Evolutionary conservation across 2,797 vertebrate species (phyloP), one percentile per base, ranked within the genome.

Genomic region (Hippocampus kuda): DNA sequence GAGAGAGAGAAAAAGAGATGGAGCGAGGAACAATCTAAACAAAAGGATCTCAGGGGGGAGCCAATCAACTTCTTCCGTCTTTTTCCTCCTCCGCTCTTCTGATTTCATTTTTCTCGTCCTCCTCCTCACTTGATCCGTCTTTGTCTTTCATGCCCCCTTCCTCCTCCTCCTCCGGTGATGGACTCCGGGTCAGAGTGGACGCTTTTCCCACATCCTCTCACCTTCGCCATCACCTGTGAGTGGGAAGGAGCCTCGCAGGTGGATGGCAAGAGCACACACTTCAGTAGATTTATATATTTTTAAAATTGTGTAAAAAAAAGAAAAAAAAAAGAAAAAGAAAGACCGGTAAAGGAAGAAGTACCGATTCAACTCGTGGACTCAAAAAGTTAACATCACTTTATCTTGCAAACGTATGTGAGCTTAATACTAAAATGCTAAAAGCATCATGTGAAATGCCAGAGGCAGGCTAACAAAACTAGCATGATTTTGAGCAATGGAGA

Each of bases 11-110:
- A 79, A 81, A 79, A 84, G 78, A 80, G 85, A 83, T 72, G 84
- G 86, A 85, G 84, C 69, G 76, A 77, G 78, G 85, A 85, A 79
- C 81, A 88, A 88, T 87, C 86, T 84, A 90, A 89, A 90, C 88
- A 90, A 87, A 83, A 79, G 85, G 72, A 83, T 88, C 88, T 88
- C 86, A 69, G 42, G 86, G 80, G 86, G 75, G 81, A 82, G 65
- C 76, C 85, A 87, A 87, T 89, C 88, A 88, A 80, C 84, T 83
- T 85, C 87, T 90, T 90, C 88, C 88, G 88, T 85, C 86, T 77
- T 74, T 80, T 74, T 77, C 81, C 80, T 86, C 86, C 84, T 86
- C 86, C 79, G 76, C 80, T 81, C 73, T 76, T 83, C 78, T 83
- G 79, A 87, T 81, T 88, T 88, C 72, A 86, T 87, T 84, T 85